Evolutionary conservation across 2,113 vertebrate species (phyloP), one percentile per base, ranked within the genome.

Genomic region (Hirundichthys speculiger): DNA sequence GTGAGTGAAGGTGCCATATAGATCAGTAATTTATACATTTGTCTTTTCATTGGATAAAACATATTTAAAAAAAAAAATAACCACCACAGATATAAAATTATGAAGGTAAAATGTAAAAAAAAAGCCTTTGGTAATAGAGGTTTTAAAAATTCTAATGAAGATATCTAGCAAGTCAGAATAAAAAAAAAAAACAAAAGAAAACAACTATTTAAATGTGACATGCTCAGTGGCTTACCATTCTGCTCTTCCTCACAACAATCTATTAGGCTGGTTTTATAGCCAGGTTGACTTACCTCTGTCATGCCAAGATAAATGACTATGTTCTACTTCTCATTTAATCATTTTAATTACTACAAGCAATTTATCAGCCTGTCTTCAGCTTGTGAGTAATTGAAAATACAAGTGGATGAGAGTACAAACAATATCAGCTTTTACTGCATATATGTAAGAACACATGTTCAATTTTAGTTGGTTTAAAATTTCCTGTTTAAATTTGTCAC

Each of bases 281-380:
- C 81, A 87, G 83, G 83, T 89, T 87, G 88, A 77, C 86, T 85
- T 88, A 87, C 88, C 82, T 87, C 86, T 86, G 81, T 88, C 87
- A 83, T 62, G 74, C 73, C 60, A 75, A 63, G 82, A 88, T 77
- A 68, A 86, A 90, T 90, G 84, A 88, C 84, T 77, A 86, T 90
- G 88, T 87, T 86, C 80, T 86, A 84, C 77, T 79, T 84, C 87
- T 86, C 83, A 85, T 73, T 89, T 90, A 89, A 89, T 90, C 86
- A 86, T 88, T 84, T 83, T 86, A 90, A 89, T 90, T 89, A 88
- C 87, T 83, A 69, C 63, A 70, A 84, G 85, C 87, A 84, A 84
- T 89, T 86, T 78, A 84, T 90, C 86, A 85, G 80, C 69, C 82
- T 86, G 80, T 84, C 89, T 79, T 69, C 79, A 53, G 87, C 84